Percentiles rank a stretch among this genome's conserved stretches.
Conservation (phyloP, 2,888 invertebrate species). For the Heliconius ethilla region DNA sequence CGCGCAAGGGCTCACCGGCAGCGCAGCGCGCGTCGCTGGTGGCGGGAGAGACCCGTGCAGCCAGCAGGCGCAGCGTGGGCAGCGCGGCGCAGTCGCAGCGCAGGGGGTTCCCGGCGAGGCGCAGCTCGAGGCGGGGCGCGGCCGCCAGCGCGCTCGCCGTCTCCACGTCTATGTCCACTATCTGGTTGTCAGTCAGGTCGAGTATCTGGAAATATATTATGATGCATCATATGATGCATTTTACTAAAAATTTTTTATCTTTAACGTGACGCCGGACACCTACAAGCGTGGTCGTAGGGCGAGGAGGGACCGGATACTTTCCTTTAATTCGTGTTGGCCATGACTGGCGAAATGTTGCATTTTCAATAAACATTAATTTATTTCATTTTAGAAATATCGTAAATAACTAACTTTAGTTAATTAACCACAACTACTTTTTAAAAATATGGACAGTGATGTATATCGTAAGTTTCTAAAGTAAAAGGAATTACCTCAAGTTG, state of each 20-base stretch:
- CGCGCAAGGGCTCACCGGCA: conserved; percentile 16
- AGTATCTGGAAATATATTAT: conserved; percentile 39
- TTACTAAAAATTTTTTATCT: neutral
- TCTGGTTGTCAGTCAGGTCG: conserved; percentile 47
- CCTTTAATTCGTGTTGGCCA: too few species aligned
- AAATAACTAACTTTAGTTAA: too few species aligned
- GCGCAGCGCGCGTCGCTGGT: conserved; percentile 14
- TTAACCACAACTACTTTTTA: too few species aligned
- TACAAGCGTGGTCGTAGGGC: too few species aligned
- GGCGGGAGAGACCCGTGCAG: conserved; percentile 35
- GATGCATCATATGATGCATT: neutral
- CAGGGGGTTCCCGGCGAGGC: conserved; percentile 49
- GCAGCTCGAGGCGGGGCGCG: conserved; percentile 39
- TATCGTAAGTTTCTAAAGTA: neutral
- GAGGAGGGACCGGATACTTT: too few species aligned
- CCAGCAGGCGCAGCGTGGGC: conserved; percentile 44
- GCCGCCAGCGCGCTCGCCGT: conserved; percentile 42
- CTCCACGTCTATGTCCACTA: conserved; percentile 40
- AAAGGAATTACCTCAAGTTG: conserved; percentile 31
- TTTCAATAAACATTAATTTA: too few species aligned
- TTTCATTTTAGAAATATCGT: too few species aligned
- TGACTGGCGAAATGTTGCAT: too few species aligned
- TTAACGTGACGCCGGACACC: too few species aligned
- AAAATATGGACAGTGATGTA: too few species aligned
- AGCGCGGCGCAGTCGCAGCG: conserved; percentile 46